A percentile compares a stretch with the other conserved stretches of the same genome.
Evolutionary conservation across 2,888 invertebrate genomes (phyloP).

Genomic region (Pomacea canaliculata): DNA sequence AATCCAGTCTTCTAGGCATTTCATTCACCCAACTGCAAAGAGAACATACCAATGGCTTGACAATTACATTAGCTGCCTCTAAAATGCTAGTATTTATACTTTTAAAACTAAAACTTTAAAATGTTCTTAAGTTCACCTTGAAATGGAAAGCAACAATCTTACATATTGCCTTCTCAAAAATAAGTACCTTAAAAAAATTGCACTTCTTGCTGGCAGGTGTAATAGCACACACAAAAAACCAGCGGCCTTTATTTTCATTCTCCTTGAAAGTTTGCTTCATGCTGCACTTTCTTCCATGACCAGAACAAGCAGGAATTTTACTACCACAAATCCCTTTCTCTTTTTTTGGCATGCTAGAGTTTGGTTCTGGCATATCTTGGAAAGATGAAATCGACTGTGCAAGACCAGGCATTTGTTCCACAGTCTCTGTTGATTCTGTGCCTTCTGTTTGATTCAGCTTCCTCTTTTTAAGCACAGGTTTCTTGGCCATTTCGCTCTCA

Average conservation of each 20-base stretch:
- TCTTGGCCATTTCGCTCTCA: not conserved
- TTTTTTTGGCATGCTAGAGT: no score
- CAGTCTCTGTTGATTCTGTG: no score
- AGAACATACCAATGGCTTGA: no score
- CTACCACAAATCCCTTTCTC: constrained; percentile 9
- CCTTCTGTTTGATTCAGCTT: not conserved
- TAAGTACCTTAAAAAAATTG: constrained; percentile 48
- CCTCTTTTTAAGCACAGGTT: constrained; percentile 7
- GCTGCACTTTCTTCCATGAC: constrained; percentile 45
- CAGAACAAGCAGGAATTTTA: constrained; percentile 47
- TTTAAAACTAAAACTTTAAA: not conserved
- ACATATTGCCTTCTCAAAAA: not conserved
- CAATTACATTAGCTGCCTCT: no score
- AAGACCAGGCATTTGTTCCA: no score
- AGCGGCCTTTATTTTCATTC: constrained; percentile 47
- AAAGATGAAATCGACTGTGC: no score
- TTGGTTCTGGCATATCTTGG: no score
- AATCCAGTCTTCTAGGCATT: no score
- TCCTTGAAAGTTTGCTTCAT: constrained; percentile 50
- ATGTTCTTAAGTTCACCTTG: no score
- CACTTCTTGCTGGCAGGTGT: constrained; percentile 41
- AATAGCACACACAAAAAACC: constrained; percentile 51
- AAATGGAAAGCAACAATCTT: not conserved
- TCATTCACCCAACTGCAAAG: no score
- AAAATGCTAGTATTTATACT: no score